These are phyloP conservation scores for Rousettus madagascariensis DNA, from an alignment of 2,797 vertebrate genomes.

Conservation along the genomic window DNA sequence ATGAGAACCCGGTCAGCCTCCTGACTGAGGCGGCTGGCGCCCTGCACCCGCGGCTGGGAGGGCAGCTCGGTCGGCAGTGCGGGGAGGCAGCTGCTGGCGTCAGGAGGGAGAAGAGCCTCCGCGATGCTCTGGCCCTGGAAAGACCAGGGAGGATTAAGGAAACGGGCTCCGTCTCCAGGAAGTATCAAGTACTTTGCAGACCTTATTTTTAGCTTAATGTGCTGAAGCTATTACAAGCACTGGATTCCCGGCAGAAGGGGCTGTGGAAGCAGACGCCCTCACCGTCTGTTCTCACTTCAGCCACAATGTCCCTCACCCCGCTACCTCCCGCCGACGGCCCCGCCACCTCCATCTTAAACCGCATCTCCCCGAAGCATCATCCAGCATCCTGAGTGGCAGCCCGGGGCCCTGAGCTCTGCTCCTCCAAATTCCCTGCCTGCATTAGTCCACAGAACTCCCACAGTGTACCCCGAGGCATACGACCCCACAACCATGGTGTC, in stretches of 20 bases:
- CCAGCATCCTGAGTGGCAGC: no score
- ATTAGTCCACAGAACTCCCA: neutral
- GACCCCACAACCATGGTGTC: rapidly evolving
- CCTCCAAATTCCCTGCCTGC: rapidly evolving
- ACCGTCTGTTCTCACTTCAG: neutral
- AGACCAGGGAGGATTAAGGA: neutral
- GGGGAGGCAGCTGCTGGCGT: rapidly evolving
- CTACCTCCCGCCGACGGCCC: neutral
- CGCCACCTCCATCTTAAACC: neutral
- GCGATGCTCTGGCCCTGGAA: neutral
- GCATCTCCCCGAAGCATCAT: neutral
- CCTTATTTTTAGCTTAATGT: slow-evolving; percentile 25
- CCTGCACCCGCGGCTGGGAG: rapidly evolving
- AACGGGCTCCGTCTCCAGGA: neutral
- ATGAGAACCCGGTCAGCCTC: rapidly evolving
- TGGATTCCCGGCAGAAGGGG: neutral
- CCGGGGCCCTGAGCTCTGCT: neutral
- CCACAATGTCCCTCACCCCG: neutral
- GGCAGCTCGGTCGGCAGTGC: neutral
- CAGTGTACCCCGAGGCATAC: rapidly evolving
- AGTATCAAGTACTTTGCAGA: neutral
- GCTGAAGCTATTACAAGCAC: neutral
- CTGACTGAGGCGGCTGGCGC: no score
- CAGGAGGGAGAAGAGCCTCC: neutral
- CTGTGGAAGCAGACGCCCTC: neutral